Percentiles rank a stretch among this genome's conserved stretches.
Evolutionary conservation across 2,888 invertebrate species (phyloP).

Genomic region (Drosophila kokeensis): DNA sequence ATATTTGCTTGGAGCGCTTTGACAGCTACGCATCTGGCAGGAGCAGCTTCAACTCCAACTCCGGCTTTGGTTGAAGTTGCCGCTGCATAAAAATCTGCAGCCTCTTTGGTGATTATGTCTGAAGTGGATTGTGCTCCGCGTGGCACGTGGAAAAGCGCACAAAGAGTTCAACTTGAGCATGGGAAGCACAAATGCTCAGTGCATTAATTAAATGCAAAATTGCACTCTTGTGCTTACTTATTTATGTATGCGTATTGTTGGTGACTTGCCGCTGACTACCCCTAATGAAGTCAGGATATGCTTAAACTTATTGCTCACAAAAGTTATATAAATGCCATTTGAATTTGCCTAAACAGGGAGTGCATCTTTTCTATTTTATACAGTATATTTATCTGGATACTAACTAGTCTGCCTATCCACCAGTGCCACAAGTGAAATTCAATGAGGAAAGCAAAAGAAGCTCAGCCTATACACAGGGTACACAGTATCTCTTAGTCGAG

Average conservation of each 20-base stretch:
- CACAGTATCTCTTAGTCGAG: not conserved
- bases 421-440: not conserved
- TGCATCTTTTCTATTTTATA: not conserved
- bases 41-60: not conserved
- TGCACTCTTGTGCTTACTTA: conserved; percentile 23
- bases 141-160: conserved; percentile 38
- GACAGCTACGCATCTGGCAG: conserved; percentile 53
- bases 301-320: conserved; percentile 1
- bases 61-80: not conserved
- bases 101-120: conserved; percentile 62
- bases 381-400: not conserved
- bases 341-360: not conserved
- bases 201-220: conserved; percentile 70
- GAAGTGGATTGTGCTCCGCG: conserved; percentile 56
- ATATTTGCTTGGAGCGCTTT: conserved; percentile 69
- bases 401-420: not conserved
- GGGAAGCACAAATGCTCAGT: conserved; percentile 52
- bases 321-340: not conserved
- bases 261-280: conserved; percentile 5
- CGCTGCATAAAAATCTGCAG: conserved; percentile 1
- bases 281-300: conserved; percentile 18
- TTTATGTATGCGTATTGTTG: conserved; percentile 10
- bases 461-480: not conserved
- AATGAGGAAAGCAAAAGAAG: not conserved
- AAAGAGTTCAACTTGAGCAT: conserved; percentile 51